These are phyloP conservation scores for Cryptocephalus moraei DNA, from an alignment of 2,888 invertebrate species.

Conservation along the genomic window DNA sequence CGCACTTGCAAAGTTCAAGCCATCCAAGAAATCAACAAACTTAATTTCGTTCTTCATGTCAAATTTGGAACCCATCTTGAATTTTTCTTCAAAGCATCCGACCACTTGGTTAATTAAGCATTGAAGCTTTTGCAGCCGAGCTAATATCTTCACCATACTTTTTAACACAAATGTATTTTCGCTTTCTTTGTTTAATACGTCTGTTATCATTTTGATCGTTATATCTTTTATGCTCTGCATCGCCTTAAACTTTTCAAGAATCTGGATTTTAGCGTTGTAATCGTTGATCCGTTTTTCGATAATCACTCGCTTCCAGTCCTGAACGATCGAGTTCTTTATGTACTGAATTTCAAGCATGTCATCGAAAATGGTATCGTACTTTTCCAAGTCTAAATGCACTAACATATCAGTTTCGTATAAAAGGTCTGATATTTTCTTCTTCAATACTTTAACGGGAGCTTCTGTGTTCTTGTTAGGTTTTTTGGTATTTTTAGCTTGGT, in stretches of 20 bases:
- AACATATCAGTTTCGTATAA: conserved; percentile 27
- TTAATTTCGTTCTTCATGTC: conserved; percentile 44
- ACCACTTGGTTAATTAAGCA: conserved; percentile 27
- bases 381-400: conserved; percentile 25
- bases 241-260: conserved; percentile 28
- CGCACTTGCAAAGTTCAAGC: conserved; percentile 47
- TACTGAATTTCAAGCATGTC: conserved; percentile 27
- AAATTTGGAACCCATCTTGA: conserved; percentile 39
- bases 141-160: conserved; percentile 26
- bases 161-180: conserved; percentile 24
- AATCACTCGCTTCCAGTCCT: conserved; percentile 30
- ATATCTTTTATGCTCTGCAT: conserved; percentile 25
- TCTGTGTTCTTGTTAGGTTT: conserved; percentile 14
- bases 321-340: conserved; percentile 24
- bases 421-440: conserved; percentile 26
- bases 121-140: conserved; percentile 31
- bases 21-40: conserved; percentile 36
- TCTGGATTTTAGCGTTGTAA: conserved; percentile 22
- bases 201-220: conserved; percentile 18
- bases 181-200: conserved; percentile 15
- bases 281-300: conserved; percentile 24
- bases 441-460: conserved; percentile 25
- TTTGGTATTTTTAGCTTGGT: conserved; percentile 19
- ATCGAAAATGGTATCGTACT: conserved; percentile 25
- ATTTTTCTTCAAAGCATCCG: conserved; percentile 27